Evolutionary conservation across 2,888 invertebrate genomes (phyloP).

Genomic region (Leptopilina myrica): DNA sequence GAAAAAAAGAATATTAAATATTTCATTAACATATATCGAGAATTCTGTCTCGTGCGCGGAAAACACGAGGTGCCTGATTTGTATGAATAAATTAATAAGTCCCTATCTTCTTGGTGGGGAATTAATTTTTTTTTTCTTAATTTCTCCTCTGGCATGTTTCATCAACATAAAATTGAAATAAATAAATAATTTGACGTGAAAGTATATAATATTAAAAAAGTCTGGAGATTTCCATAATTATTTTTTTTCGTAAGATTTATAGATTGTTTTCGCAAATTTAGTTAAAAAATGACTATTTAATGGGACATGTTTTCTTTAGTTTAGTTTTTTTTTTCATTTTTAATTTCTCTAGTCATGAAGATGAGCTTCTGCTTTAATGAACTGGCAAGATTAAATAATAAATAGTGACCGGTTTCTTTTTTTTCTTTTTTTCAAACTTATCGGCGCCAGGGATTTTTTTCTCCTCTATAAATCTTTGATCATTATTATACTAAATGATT

Average conservation of each 20-base stretch:
- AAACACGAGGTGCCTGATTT: conserved; percentile 33
- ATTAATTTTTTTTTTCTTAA: neutral
- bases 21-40: conserved; percentile 40
- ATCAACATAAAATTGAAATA: conserved; percentile 2
- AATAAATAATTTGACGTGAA: conserved; percentile 9
- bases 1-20: neutral
- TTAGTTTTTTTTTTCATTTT: neutral
- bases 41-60: conserved; percentile 34
- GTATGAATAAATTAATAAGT: conserved; percentile 32
- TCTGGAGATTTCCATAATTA: neutral
- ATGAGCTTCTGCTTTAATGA: conserved; percentile 15
- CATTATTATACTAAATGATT: conserved; percentile 23
- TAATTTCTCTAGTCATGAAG: neutral
- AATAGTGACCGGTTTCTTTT: neutral
- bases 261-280: conserved; percentile 14
- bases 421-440: neutral
- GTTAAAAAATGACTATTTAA: conserved; percentile 11
- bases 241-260: neutral
- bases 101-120: neutral
- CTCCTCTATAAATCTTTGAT: conserved; percentile 1
- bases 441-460: conserved; percentile 10
- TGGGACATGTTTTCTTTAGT: neutral
- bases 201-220: neutral
- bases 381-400: conserved; percentile 4
- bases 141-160: conserved; percentile 5